phyloP scores from a whole-genome alignment of 2,888 invertebrate genomes.

The Salpingus planirostris region DNA sequence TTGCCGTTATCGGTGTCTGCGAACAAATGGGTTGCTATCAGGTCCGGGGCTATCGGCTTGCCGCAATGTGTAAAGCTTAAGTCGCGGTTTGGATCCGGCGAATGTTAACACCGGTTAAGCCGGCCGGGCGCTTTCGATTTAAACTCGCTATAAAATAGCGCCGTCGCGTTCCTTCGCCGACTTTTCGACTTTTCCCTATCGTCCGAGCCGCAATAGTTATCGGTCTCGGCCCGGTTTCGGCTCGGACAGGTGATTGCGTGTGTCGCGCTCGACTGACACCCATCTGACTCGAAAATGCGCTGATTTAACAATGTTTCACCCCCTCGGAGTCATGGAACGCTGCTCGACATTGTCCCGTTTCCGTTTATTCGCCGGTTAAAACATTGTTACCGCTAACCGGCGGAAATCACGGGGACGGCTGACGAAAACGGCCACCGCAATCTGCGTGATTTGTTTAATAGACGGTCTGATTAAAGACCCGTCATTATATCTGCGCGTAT shows the following conservation, averaged over 20 bases:
- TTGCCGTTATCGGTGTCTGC: constrained; percentile 18
- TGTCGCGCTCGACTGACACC: constrained; percentile 13
- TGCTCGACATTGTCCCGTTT: constrained; percentile 32
- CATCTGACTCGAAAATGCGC: constrained; percentile 22
- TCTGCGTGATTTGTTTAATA: constrained; percentile 26
- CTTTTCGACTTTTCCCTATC: too few relatives aligned
- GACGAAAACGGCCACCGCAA: constrained; percentile 20
- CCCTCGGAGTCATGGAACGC: constrained; percentile 31
- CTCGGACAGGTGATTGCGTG: constrained; percentile 16
- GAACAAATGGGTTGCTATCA: constrained; percentile 20
- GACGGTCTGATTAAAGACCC: constrained; percentile 18
- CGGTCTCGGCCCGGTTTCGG: too few relatives aligned
- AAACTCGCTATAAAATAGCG: constrained; percentile 7
- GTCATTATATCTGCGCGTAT: constrained; percentile 18
- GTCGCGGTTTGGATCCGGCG: constrained; percentile 14
- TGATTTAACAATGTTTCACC: constrained; percentile 30
- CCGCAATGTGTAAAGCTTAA: constrained; percentile 17
- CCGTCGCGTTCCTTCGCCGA: too few relatives aligned
- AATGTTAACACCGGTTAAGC: constrained; percentile 17
- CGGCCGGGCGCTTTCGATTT: constrained; percentile 9
- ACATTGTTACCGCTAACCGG: constrained; percentile 27
- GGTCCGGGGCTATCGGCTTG: constrained; percentile 13
- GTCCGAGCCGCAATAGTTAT: too few relatives aligned
- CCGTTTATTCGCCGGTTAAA: constrained; percentile 27
- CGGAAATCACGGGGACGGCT: constrained; percentile 31